A percentile compares a stretch with the other conserved stretches of the same genome.
These are phyloP conservation scores for Pogonus chalceus DNA, from an alignment of 1,140 invertebrate species.

Conservation along the genomic window DNA sequence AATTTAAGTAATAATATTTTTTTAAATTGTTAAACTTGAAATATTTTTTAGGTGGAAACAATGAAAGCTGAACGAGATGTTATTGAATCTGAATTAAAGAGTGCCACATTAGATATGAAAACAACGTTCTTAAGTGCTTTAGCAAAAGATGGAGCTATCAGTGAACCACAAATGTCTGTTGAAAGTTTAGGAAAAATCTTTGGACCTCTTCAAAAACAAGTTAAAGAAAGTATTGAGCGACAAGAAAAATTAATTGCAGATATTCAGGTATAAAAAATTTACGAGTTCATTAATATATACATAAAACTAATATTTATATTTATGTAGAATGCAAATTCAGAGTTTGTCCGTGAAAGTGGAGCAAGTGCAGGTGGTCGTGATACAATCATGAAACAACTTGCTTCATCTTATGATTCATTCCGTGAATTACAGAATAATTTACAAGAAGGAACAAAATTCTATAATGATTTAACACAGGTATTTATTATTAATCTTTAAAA, in stretches of 20 bases:
- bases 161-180: slow-evolving; percentile 72
- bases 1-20: slow-evolving; percentile 11
- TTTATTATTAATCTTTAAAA: slow-evolving; percentile 10
- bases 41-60: slow-evolving; percentile 57
- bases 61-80: slow-evolving; percentile 83
- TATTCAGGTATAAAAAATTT: slow-evolving; percentile 74
- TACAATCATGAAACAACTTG: slow-evolving; percentile 72
- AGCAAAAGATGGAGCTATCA: slow-evolving; percentile 73
- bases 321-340: slow-evolving; percentile 54
- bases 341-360: slow-evolving; percentile 64
- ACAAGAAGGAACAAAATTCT: slow-evolving; percentile 94
- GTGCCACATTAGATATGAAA: slow-evolving; percentile 75
- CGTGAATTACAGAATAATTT: slow-evolving; percentile 84
- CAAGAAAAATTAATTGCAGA: slow-evolving; percentile 70
- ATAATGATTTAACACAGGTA: slow-evolving; percentile 89
- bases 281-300: too few relatives aligned
- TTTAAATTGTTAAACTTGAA: background rate
- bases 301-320: slow-evolving; percentile 15
- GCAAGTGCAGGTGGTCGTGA: slow-evolving; percentile 60
- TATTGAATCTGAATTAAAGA: slow-evolving; percentile 81
- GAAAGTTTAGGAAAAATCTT: slow-evolving; percentile 70
- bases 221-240: slow-evolving; percentile 60
- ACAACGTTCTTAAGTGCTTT: slow-evolving; percentile 69
- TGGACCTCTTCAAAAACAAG: slow-evolving; percentile 70
- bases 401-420: slow-evolving; percentile 82